phyloP scores from a whole-genome alignment of 2,797 vertebrate species.

The Acanthornis magna region DNA sequence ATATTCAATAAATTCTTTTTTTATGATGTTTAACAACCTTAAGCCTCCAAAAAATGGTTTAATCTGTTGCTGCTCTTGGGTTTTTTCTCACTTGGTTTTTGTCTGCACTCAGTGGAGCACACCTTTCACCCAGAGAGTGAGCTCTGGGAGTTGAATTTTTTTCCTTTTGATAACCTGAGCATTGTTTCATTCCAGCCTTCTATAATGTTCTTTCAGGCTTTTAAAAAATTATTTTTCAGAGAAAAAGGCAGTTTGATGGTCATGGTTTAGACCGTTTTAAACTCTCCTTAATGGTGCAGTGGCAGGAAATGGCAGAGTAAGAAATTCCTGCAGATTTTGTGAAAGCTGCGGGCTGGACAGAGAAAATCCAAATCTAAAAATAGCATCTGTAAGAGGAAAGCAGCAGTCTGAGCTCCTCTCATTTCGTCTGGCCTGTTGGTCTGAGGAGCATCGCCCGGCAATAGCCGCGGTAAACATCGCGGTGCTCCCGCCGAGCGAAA shows the following conservation, averaged over 20 bases:
- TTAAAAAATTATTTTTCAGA: no score
- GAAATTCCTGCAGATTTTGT: not conserved
- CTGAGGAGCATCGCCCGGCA: not conserved
- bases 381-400: not conserved
- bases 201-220: not conserved
- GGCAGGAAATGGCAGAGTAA: not conserved
- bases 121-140: not conserved
- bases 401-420: not conserved
- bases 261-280: not conserved
- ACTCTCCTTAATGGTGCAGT: not conserved
- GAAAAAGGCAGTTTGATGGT: not conserved
- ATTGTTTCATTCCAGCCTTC: not conserved
- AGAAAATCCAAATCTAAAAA: not conserved
- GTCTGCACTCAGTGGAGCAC: not conserved
- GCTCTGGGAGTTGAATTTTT: not conserved
- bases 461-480: not conserved
- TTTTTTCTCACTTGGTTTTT: not conserved
- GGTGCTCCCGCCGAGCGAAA: accelerated
- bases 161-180: not conserved
- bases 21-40: not conserved
- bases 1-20: not conserved
- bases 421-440: not conserved
- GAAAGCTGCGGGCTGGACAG: not conserved
- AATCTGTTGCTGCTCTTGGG: not conserved
- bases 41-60: not conserved